Conservation (phyloP, 2,888 invertebrate genomes). For the Chorisops tibialis region DNA sequence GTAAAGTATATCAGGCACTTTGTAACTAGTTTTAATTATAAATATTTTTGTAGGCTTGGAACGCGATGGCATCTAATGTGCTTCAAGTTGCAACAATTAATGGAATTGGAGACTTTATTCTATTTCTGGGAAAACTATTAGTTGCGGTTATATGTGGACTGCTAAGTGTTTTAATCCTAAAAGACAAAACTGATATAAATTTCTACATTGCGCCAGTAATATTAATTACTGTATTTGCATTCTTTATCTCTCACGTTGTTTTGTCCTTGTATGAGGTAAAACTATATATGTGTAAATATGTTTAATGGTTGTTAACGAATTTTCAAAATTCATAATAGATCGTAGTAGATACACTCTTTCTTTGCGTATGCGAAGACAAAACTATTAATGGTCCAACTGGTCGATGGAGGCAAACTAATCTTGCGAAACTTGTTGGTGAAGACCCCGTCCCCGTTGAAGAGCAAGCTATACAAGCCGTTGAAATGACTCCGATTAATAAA, state of each 20-base stretch:
- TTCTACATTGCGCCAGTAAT: slow-evolving; percentile 86
- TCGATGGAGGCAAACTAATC: slow-evolving; percentile 54
- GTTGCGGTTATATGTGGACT: slow-evolving; percentile 81
- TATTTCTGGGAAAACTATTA: slow-evolving; percentile 77
- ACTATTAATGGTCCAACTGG: slow-evolving; percentile 75
- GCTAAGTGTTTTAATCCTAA: slow-evolving; percentile 72
- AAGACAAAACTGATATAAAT: slow-evolving; percentile 68
- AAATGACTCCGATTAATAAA: slow-evolving; percentile 52
- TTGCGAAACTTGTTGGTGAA: slow-evolving; percentile 59
- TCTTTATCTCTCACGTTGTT: slow-evolving; percentile 90
- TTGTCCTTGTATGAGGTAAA: slow-evolving; percentile 87
- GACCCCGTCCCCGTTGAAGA: slow-evolving; percentile 45
- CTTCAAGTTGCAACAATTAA: slow-evolving; percentile 89
- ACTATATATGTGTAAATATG: neutral
- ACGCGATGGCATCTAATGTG: slow-evolving; percentile 76
- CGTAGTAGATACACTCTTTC: slow-evolving; percentile 88
- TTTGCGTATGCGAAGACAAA: slow-evolving; percentile 92
- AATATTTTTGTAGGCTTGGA: slow-evolving; percentile 69
- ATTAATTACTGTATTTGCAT: slow-evolving; percentile 78
- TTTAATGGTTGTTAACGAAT: neutral
- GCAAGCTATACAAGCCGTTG: slow-evolving; percentile 49
- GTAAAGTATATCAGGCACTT: slow-evolving; percentile 53
- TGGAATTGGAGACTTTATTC: slow-evolving; percentile 86
- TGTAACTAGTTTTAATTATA: slow-evolving; percentile 32
- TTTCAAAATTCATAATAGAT: slow-evolving; percentile 58